These are phyloP conservation scores for Ephestia elutella DNA, from an alignment of 1,140 invertebrate genomes.

Conservation along the genomic window DNA sequence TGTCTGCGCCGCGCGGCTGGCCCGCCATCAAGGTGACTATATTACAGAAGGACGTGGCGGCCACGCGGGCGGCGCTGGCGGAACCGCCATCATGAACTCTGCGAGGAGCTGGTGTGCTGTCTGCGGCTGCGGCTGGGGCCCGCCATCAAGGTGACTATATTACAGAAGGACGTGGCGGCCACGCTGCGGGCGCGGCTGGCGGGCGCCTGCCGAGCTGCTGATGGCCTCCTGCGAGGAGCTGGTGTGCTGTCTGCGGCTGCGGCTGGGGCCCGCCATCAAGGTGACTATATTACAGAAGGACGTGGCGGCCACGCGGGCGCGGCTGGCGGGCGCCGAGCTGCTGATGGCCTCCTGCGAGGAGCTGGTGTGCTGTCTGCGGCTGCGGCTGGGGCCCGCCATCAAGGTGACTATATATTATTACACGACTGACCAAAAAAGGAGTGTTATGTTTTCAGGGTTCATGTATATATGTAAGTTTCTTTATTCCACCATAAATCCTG, in stretches of 20 bases:
- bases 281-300: slow-evolving; percentile 40
- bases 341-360: slow-evolving; percentile 89
- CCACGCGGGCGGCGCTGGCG: slow-evolving; percentile 43
- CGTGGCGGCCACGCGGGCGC: slow-evolving; percentile 41
- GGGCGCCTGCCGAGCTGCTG: slow-evolving; percentile 78
- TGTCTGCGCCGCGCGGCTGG: slow-evolving; percentile 86
- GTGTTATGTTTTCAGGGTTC: too few relatives aligned
- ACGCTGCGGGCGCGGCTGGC: slow-evolving; percentile 42
- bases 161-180: slow-evolving; percentile 42
- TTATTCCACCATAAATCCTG: too few relatives aligned
- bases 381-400: slow-evolving; percentile 89
- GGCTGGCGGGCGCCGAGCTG: slow-evolving; percentile 72
- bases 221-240: slow-evolving; percentile 90
- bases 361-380: slow-evolving; percentile 81
- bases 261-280: slow-evolving; percentile 90
- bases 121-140: too few relatives aligned
- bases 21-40: slow-evolving; percentile 83
- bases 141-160: too few relatives aligned
- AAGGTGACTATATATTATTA: slow-evolving; percentile 76
- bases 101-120: too few relatives aligned
- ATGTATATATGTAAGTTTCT: too few relatives aligned
- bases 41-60: slow-evolving; percentile 32
- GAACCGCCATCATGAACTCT: too few relatives aligned
- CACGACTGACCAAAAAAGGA: too few relatives aligned
- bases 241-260: slow-evolving; percentile 82